A percentile compares a stretch with the other conserved stretches of the same genome.
These are phyloP conservation scores for Drosophila stalkeri DNA, from an alignment of 2,888 invertebrate genomes.

Conservation along the genomic window DNA sequence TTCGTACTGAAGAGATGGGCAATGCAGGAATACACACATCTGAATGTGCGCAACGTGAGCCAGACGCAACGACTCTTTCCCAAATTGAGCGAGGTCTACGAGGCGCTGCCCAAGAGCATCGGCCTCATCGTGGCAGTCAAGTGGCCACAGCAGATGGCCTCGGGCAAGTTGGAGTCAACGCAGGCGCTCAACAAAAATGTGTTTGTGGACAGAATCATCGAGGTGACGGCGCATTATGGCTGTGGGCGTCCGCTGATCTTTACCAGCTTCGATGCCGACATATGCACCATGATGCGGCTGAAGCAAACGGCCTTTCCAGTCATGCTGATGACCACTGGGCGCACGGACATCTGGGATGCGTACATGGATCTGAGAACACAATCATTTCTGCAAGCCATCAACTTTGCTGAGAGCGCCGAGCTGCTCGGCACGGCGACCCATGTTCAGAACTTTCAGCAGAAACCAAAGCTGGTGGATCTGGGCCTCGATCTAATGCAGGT, in stretches of 20 bases:
- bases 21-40: conserved; percentile 88
- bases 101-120: conserved; percentile 91
- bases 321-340: conserved; percentile 89
- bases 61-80: conserved; percentile 93
- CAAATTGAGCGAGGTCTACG: conserved; percentile 91
- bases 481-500: conserved; percentile 92
- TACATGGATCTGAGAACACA: conserved; percentile 94
- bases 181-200: conserved; percentile 94
- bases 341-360: conserved; percentile 85
- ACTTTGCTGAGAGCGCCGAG: conserved; percentile 92
- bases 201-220: conserved; percentile 93
- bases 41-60: conserved; percentile 90
- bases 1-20: conserved; percentile 90
- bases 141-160: conserved; percentile 95
- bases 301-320: conserved; percentile 99
- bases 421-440: conserved; percentile 95
- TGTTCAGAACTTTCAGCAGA: conserved; percentile 91
- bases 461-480: conserved; percentile 88
- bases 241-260: conserved; percentile 94
- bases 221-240: conserved; percentile 91
- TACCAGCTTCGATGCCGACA: conserved; percentile 97
- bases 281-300: conserved; percentile 95
- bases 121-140: conserved; percentile 99
- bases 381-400: conserved; percentile 91
- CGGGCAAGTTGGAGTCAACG: conserved; percentile 93